These are phyloP conservation scores for Dendrocincla fuliginosa DNA, from an alignment of 2,797 vertebrate species.

Conservation along the genomic window DNA sequence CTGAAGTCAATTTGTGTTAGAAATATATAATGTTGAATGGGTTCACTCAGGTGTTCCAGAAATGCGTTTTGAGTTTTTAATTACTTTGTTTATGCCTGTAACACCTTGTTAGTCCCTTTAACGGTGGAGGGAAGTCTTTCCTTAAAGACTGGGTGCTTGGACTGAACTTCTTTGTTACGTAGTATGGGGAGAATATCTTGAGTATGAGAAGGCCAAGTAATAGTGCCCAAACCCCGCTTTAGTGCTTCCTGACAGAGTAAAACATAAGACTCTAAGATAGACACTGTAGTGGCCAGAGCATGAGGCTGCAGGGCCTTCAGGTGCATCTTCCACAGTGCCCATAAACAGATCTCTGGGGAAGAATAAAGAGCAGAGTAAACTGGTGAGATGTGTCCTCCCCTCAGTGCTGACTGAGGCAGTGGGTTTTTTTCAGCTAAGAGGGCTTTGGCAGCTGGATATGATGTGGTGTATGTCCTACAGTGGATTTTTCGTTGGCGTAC, in stretches of 20 bases:
- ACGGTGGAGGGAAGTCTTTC: neutral
- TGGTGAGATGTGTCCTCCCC: neutral
- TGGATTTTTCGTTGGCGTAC: neutral
- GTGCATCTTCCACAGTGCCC: neutral
- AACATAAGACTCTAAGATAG: rapidly evolving
- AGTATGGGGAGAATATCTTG: neutral
- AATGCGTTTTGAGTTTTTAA: neutral
- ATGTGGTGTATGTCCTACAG: neutral
- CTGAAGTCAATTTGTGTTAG: neutral
- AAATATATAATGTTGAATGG: neutral
- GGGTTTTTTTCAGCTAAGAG: neutral
- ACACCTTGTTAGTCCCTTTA: neutral
- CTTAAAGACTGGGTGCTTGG: rapidly evolving
- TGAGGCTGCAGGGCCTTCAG: neutral
- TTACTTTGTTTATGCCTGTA: neutral
- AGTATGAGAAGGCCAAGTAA: neutral
- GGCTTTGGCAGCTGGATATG: neutral
- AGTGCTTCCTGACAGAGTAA: neutral
- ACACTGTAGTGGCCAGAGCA: too few relatives aligned
- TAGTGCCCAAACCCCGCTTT: neutral
- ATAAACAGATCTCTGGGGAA: neutral
- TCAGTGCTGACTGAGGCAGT: neutral
- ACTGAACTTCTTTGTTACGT: neutral
- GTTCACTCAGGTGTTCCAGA: neutral
- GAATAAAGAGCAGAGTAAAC: neutral